phyloP scores from a whole-genome alignment of 2,797 vertebrate genomes.

The Lithobates pipiens region DNA sequence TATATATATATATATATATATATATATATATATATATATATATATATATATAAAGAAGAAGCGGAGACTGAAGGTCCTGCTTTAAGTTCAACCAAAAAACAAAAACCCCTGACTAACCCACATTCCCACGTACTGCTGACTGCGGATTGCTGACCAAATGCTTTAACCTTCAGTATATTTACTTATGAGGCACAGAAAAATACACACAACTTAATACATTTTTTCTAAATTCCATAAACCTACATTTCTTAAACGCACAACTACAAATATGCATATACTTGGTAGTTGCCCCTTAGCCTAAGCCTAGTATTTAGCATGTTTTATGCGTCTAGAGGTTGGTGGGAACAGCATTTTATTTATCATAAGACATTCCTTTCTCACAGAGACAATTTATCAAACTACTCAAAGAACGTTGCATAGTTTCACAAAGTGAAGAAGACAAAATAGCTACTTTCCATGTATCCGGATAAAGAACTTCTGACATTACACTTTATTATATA shows the following conservation, averaged over 20 bases:
- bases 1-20: no score
- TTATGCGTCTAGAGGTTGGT: not conserved
- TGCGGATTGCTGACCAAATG: no score
- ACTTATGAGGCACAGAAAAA: not conserved
- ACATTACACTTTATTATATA: slow-evolving; percentile 10
- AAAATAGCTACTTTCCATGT: slow-evolving; percentile 36
- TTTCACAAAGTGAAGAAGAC: slow-evolving; percentile 11
- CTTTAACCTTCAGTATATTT: not conserved
- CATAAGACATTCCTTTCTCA: slow-evolving; percentile 34
- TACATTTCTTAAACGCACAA: not conserved
- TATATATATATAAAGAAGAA: no score
- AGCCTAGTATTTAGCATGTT: not conserved
- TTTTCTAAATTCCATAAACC: not conserved
- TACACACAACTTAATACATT: not conserved
- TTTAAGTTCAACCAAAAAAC: no score
- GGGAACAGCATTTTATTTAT: not conserved
- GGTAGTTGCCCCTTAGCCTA: no score
- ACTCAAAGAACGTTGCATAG: not conserved
- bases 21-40: no score
- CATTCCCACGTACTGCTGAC: no score
- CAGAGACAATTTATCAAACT: slow-evolving; percentile 23
- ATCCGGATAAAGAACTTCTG: slow-evolving; percentile 14
- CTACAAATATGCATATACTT: not conserved
- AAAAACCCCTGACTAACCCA: no score
- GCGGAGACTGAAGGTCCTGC: no score